Evolutionary conservation across 2,113 vertebrate species (phyloP).

Genomic region (Tinamus guttatus): DNA sequence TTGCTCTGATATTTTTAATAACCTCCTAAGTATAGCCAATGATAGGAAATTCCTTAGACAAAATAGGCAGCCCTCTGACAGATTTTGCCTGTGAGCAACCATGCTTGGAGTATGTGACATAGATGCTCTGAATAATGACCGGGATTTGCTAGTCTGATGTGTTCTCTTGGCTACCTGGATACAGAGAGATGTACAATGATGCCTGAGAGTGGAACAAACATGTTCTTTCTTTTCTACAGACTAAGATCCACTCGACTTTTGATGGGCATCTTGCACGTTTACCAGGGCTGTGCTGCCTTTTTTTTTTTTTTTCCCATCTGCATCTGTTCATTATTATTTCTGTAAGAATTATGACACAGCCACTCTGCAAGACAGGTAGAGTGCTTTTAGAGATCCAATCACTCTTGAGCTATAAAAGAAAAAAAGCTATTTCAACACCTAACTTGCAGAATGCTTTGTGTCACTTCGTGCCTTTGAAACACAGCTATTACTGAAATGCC

Average conservation of each 20-base stretch:
- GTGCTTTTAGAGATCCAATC: conserved; percentile 35
- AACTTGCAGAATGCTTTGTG: conserved; percentile 49
- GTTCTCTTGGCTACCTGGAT: not conserved
- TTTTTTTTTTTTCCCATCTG: not conserved
- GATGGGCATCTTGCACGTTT: not conserved
- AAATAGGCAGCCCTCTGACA: conserved; percentile 9
- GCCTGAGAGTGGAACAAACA: not conserved
- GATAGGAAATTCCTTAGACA: conserved; percentile 30
- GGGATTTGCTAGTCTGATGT: not conserved
- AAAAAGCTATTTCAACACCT: conserved; percentile 46
- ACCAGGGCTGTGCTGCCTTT: not conserved
- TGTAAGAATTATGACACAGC: not conserved
- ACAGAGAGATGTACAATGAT: not conserved
- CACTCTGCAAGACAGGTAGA: not conserved
- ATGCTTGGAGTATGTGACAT: not conserved
- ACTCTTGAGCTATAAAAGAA: conserved; percentile 32
- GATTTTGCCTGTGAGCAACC: conserved; percentile 3
- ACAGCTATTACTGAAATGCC: conserved; percentile 23
- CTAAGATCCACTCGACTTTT: not conserved
- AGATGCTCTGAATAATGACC: not conserved
- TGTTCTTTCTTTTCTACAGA: not conserved
- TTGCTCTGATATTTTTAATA: not conserved
- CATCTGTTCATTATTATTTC: conserved; percentile 8
- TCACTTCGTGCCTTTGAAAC: conserved; percentile 27
- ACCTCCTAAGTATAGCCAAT: not conserved